Evolutionary conservation across 2,113 vertebrate species (phyloP), one percentile per base, ranked within the genome.

Genomic region (Neoarius graeffei): DNA sequence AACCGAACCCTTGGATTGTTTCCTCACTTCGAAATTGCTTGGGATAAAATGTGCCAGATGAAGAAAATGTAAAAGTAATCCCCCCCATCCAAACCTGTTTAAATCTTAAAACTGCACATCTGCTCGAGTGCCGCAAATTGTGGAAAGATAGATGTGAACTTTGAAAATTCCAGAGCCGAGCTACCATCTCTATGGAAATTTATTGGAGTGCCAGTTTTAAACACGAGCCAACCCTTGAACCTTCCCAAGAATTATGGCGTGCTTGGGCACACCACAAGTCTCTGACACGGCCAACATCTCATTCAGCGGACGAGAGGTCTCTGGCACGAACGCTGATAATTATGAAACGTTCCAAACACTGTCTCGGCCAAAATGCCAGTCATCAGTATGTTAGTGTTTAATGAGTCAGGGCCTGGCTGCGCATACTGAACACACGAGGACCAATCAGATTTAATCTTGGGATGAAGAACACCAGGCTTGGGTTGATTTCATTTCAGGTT

Each of bases 201-300:
- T 91, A 42, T 86, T 79, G 80, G 81, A 79, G 69, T 89, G 91
- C 90, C 90, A 91, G 89, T 77, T 76, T 42, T 81, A 60, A 85
- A 88, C 57, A 15, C 73, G 52, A 84, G 90, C 90, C 91, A 90
- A 91, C 83, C 87, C 74, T 67, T 89, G 80, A 85, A 91, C 81
- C 88, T 87, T 89, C 71, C 85, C 59, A 54, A 83, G 80, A 87
- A 89, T 86, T 90, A 83, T 87, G 87, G 74, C 69, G 60, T 66
- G 56, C 87, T 90, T 89, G 87, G 88, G 85, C 13, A 83, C 52
- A 90, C 87, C 87, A 50, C 89, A 91, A 87, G 60, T 64, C 86
- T 91, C 76, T 56, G 62, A 90, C 30, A 64, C 60, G 35, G 85
- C 84, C 89, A 86, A 83, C 69, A 67, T 86, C 84, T 86, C 25